Base-by-base conservation (phyloP, 2,113 vertebrate species). In the Protobothrops mucrosquamatus region DNA sequence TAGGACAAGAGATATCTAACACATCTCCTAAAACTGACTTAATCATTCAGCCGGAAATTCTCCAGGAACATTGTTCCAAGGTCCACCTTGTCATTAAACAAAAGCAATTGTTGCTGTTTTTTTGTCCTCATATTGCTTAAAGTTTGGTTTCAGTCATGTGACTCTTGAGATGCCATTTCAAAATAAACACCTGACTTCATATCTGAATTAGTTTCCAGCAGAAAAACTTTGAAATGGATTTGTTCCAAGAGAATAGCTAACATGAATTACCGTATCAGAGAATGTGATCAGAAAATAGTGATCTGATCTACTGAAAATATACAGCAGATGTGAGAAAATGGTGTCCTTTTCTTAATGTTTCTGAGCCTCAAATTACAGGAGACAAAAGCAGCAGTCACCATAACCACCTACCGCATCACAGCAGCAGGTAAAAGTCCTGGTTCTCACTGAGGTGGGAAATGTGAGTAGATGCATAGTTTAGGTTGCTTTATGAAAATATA, bases 81-180 rank as follows among this genome's bases (percentile, higher is more conserved):
- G n/a, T 90, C 81, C 81, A 64, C 74, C 55, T 59, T 86, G 89
- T 90, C 56, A 90, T 64, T 52, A 64, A 93, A 90, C 56, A 61
- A 86, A 87, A 92, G 89, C 52, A 59, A 48, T 81, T 20, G 87
- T 91, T 88, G 23, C 54, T 92, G 81, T 88, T 91, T 61, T 91
- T 89, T 90, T 90, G 46, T n/a, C 88, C 69, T 85, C n/a, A 34
- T 39, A 24, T 56, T 86, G 34, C 55, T 81, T 61, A 64, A 91
- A 89, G 39, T 23, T 74, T 34, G 56, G 59, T 89, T 64, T 92
- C 39, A 89, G 88, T 90, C 91, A 94, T 39, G 43, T 94, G 93
- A 85, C 87, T 91, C 89, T 55, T 92, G 81, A 90, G 43, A 86
- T 92, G n/a, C n/a, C 24, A 39, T 89, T 94, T 95, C 93, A 89